A percentile compares a stretch with the other conserved stretches of the same genome.
Evolutionary conservation across 2,888 invertebrate species (phyloP).

Genomic region (Apocheima hispidaria): DNA sequence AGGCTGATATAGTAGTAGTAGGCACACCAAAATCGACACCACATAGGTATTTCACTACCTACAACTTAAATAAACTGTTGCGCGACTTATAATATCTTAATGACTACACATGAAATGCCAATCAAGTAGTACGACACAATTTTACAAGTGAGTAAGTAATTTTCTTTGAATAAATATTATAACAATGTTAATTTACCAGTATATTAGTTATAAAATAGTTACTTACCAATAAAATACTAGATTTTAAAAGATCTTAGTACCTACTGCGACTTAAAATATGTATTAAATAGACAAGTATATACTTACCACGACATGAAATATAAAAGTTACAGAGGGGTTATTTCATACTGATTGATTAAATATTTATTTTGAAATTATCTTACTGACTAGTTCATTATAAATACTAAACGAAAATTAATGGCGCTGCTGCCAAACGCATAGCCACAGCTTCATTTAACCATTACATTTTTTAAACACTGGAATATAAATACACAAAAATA

Average conservation of each 20-base stretch:
- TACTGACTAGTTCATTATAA: conserved; percentile 79
- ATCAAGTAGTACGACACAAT: conserved; percentile 77
- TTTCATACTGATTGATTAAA: conserved; percentile 37
- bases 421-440: conserved; percentile 33
- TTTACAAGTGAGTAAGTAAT: conserved; percentile 30
- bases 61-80: conserved; percentile 57
- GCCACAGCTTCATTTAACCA: conserved; percentile 51
- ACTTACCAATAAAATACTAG: conserved; percentile 38
- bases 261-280: conserved; percentile 36
- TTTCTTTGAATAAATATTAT: conserved; percentile 55
- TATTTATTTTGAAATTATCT: conserved; percentile 63
- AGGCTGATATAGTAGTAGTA: neutral
- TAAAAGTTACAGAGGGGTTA: conserved; percentile 36
- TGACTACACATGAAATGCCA: conserved; percentile 76
- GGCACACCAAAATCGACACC: conserved; percentile 6
- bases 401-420: conserved; percentile 56
- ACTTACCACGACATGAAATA: conserved; percentile 20
- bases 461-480: conserved; percentile 40
- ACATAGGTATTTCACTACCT: conserved; percentile 46
- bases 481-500: conserved; percentile 40
- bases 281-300: conserved; percentile 35
- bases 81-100: conserved; percentile 63
- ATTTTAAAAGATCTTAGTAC: conserved; percentile 31
- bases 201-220: conserved; percentile 22
- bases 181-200: conserved; percentile 47